Evolutionary conservation across 1,140 invertebrate species (phyloP).

Genomic region (Apis florea): DNA sequence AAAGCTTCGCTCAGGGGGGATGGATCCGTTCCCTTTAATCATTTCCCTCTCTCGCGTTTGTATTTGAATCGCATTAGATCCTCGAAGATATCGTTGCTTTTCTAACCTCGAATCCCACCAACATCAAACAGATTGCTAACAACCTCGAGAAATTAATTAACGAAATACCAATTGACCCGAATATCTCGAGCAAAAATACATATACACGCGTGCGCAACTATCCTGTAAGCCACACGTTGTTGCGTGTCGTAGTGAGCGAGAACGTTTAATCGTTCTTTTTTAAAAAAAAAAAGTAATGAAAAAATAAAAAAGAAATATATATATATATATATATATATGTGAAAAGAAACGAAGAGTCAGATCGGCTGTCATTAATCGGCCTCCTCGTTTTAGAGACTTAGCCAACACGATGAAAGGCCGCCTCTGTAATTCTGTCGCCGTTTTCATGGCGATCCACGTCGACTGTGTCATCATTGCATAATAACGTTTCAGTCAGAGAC

Average conservation of each 20-base stretch:
- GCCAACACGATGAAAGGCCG: neutral
- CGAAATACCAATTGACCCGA: constrained; percentile 16
- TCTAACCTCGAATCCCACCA: neutral
- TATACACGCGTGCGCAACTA: neutral
- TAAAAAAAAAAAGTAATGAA: neutral
- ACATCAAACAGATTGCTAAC: neutral
- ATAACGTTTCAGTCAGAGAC: constrained; percentile 3
- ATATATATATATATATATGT: neutral
- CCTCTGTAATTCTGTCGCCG: constrained; percentile 10
- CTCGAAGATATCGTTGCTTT: too few species aligned
- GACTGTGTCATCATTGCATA: constrained; percentile 11
- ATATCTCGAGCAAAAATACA: neutral
- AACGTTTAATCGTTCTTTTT: too few species aligned
- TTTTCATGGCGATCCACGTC: neutral
- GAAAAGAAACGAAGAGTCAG: neutral
- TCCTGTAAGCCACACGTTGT: neutral
- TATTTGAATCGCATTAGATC: too few species aligned
- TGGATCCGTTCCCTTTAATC: too few species aligned
- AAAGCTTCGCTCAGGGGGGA: too few species aligned
- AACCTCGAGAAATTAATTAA: constrained; percentile 13
- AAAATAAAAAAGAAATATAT: neutral
- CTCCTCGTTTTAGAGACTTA: neutral
- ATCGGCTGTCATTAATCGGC: constrained; percentile 5
- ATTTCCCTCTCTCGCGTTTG: too few species aligned
- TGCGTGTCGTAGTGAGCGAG: neutral